A percentile compares a stretch with the other conserved stretches of the same genome.
These are phyloP conservation scores for Pomacea maculata DNA, from an alignment of 1,140 invertebrate genomes.

Conservation along the genomic window DNA sequence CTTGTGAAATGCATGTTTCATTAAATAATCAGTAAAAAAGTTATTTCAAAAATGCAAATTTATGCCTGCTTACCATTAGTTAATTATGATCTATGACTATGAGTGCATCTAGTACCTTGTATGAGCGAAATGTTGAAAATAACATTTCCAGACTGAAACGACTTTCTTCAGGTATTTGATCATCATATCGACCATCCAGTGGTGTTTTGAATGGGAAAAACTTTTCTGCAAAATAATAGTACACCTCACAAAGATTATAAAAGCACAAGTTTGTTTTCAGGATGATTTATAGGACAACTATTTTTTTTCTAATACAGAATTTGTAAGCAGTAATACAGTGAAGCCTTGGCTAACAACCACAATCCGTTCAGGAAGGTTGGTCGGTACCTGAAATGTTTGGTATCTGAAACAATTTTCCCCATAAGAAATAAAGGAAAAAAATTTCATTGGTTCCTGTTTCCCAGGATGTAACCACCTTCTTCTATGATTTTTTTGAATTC, in stretches of 20 bases:
- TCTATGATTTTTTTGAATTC: no score
- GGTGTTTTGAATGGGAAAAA: conserved; percentile 93
- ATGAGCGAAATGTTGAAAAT: conserved; percentile 61
- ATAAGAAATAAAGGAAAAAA: no score
- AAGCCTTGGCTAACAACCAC: no score
- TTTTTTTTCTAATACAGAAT: no score
- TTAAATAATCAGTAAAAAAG: no score
- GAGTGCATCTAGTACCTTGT: conserved; percentile 71
- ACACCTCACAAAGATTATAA: not conserved
- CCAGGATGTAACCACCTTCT: no score
- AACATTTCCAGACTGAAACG: conserved; percentile 88
- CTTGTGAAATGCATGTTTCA: no score
- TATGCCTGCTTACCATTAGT: not conserved
- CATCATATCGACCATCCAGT: conserved; percentile 79
- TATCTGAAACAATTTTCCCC: no score
- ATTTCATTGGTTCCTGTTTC: no score
- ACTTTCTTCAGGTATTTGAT: conserved; percentile 80
- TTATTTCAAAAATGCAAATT: not conserved
- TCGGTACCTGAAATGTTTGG: no score
- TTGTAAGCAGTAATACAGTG: no score
- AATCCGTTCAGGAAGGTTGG: no score
- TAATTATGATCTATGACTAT: not conserved
- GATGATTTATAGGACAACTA: not conserved
- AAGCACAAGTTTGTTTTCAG: not conserved
- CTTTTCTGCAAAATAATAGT: conserved; percentile 56